Evolutionary conservation across 2,797 vertebrate genomes (phyloP), one percentile per base, ranked within the genome.

Genomic region (Coreius guichenoti): DNA sequence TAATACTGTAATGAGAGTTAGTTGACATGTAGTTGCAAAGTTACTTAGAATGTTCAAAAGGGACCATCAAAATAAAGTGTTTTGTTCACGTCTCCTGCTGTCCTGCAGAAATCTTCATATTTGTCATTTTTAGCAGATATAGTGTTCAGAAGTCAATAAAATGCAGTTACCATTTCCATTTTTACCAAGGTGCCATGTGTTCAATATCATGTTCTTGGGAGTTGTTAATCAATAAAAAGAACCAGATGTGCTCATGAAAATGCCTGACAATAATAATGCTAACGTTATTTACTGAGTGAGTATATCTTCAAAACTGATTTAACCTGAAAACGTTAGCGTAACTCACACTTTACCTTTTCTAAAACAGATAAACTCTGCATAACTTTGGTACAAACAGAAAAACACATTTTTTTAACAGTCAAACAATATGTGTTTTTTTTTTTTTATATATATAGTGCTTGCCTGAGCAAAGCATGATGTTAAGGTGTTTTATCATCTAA

Each of bases 241-340:
- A 36, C 51, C 74, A 76, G 31, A 76, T 58, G 31, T 58, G 51
- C 51, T 58, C 74, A 58, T 58, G 21, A 9, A 58, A 77, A 39
- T 33, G 21, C 7, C 21, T 56, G 31, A 76, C 51, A 39, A 58
- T 16, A 56, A 16, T 12, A 56, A n/a, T 9, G 31, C 31, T 36
- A 56, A 56, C 1, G 31, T 76, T 56, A 76, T 76, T 76, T 36
- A 36, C 49, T 54, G 49, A 76, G 47, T 36, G 31, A 36, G 31
- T 75, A 17, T 31, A 75, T 51, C 72, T 75, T 51, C 26, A 75
- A 51, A 74, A 51, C 26, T 31, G 12, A 65, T 16, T 63, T 29
- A 63, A 6, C 58, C 12, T 63, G 61, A 65, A 31, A 29, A 13
- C 1, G 26, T 29, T 63, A 29, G 5, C 13, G 0, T 63, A 14